Evolutionary conservation across 1,140 invertebrate genomes (phyloP), one percentile per base, ranked within the genome.

Genomic region (Luehdorfia chinensis): DNA sequence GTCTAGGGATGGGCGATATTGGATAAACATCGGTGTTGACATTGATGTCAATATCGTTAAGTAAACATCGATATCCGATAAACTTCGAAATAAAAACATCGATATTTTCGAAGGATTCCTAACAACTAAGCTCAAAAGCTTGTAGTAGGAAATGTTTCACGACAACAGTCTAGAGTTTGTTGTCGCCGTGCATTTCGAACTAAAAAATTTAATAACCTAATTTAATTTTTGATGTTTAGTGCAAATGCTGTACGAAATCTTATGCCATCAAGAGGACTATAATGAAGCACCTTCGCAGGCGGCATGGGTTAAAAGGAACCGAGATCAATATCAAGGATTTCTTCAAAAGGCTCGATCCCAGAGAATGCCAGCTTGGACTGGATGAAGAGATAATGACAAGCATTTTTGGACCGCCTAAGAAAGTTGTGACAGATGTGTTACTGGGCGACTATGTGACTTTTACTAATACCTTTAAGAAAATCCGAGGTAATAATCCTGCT

Each of bases 321-420:
- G 70, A 71, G 2, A 50, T 71, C 0, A 68, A 72, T 14, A 53
- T 75, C 7, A 77, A 73, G 28, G 75, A 83, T 5, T 84, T 59
- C 23, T 75, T 66, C 47, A 67, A 50, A 5, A 47, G 66, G 5
- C 37, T 86, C n/a, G 85, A 87, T 18, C 83, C 83, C 0, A 56
- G 78, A 21, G 72, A 85, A 4, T 85, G 83, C 39, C 56, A 80
- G n/a, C 47, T 87, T 0, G 66, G 65, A 0, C 52, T 87, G 2
- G 81, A 85, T 33, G 81, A 85, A 30, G 63, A 70, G 2, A 67
- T 62, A 1, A 75, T 87, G 62, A 70, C 51, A 4, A 73, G 51
- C 0, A 80, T 87, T 39, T 87, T 87, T 32, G 84, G 84, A 19
- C 74, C 74, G 1, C 68, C 75, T 0, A 80, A 78, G 60, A 69